Percentiles rank a stretch among this genome's conserved stretches.
Evolutionary conservation across 2,888 invertebrate genomes (phyloP).

Genomic region (Hymenopus coronatus): DNA sequence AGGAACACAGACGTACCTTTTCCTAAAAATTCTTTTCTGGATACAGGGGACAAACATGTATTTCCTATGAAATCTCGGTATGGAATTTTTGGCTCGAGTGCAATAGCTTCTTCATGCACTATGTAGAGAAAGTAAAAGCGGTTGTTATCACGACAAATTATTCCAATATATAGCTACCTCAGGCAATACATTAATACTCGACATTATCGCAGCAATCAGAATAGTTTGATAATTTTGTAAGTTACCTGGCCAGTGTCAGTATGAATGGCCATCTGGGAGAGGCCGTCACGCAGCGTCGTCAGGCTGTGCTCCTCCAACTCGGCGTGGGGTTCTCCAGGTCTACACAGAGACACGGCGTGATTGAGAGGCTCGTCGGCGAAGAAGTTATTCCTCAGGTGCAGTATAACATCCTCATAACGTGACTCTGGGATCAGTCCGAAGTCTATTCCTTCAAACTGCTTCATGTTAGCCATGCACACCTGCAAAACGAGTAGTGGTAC

Average conservation of each 20-base stretch:
- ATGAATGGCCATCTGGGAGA: constrained; percentile 66
- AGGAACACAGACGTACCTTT: too few species aligned
- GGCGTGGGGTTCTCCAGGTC: constrained; percentile 65
- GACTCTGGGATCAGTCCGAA: constrained; percentile 51
- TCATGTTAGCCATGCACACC: constrained; percentile 1
- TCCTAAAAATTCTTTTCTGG: too few species aligned
- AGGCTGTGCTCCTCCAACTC: constrained; percentile 71
- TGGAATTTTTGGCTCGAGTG: too few species aligned
- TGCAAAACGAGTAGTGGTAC: not conserved
- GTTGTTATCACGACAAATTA: too few species aligned
- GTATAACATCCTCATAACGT: constrained; percentile 61
- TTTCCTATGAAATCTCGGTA: too few species aligned
- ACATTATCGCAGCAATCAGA: too few species aligned
- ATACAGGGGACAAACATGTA: too few species aligned
- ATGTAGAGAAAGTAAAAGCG: too few species aligned
- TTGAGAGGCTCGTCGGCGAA: constrained; percentile 84
- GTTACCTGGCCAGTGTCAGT: constrained; percentile 60
- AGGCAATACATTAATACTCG: too few species aligned
- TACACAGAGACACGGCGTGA: constrained; percentile 68
- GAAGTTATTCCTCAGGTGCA: constrained; percentile 69
- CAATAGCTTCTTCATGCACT: too few species aligned
- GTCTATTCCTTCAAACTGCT: constrained; percentile 42
- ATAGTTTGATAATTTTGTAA: too few species aligned
- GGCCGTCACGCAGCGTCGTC: constrained; percentile 68
- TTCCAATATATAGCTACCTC: too few species aligned